Evolutionary conservation across 1,140 invertebrate species (phyloP).

Genomic region (Tribolium madens): DNA sequence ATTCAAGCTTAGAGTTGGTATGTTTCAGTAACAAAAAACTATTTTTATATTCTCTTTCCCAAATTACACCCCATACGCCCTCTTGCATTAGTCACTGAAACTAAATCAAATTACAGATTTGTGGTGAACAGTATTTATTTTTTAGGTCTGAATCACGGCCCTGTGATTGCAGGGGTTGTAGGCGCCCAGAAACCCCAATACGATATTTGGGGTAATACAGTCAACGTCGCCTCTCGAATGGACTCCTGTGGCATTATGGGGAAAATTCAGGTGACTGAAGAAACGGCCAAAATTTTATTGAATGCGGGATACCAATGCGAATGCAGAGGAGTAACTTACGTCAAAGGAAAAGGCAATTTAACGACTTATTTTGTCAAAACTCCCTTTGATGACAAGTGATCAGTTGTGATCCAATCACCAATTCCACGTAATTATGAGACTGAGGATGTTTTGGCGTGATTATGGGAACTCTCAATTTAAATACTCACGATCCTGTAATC

Average conservation of each 20-base stretch:
- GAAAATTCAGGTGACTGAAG: slow-evolving; percentile 86
- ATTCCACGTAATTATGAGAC: slow-evolving; percentile 6
- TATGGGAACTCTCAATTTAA: background rate
- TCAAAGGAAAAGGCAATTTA: slow-evolving; percentile 95
- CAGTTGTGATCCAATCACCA: background rate
- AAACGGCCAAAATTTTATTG: slow-evolving; percentile 89
- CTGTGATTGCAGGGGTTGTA: slow-evolving; percentile 94
- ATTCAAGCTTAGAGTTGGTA: slow-evolving; percentile 92
- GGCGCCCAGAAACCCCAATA: slow-evolving; percentile 98
- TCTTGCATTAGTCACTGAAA: no score
- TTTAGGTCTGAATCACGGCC: slow-evolving; percentile 91
- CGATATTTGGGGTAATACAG: slow-evolving; percentile 98
- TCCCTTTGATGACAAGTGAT: slow-evolving; percentile 61
- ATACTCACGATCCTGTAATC: background rate
- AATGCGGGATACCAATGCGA: slow-evolving; percentile 86
- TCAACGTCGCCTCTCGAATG: slow-evolving; percentile 96
- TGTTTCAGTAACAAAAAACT: slow-evolving; percentile 53
- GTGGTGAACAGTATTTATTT: no score
- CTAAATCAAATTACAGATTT: no score
- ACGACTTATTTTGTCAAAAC: slow-evolving; percentile 93
- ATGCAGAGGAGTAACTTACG: slow-evolving; percentile 88
- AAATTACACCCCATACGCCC: no score
- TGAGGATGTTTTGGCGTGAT: background rate
- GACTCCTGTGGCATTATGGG: slow-evolving; percentile 94
- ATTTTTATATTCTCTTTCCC: no score